Evolutionary conservation across 2,888 invertebrate species (phyloP).

Genomic region (Drosophila dives): DNA sequence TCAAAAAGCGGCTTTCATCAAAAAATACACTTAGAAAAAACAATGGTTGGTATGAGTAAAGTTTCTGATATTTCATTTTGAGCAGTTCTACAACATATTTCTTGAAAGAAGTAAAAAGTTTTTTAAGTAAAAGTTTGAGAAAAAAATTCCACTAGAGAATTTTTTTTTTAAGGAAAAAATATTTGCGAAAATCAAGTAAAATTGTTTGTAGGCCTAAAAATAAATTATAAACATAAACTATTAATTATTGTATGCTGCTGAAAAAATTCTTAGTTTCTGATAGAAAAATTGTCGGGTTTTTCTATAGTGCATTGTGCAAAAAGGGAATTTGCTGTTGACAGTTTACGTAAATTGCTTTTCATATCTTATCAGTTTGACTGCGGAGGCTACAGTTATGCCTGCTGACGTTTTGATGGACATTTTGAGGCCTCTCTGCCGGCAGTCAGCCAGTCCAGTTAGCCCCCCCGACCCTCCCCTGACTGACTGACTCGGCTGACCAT

Average conservation of each 20-base stretch:
- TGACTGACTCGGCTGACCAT: constrained; percentile 14
- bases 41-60: not conserved
- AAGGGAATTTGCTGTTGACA: constrained; percentile 73
- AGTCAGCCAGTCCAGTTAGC: not conserved
- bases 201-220: not conserved
- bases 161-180: not conserved
- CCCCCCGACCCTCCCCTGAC: not conserved
- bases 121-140: not conserved
- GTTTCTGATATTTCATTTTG: not conserved
- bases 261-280: not conserved
- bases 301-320: constrained; percentile 12
- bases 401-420: constrained; percentile 72
- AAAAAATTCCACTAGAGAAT: not conserved
- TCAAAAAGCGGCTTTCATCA: not conserved
- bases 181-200: not conserved
- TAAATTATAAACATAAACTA: not conserved
- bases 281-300: not conserved
- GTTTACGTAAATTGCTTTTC: constrained; percentile 77
- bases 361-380: constrained; percentile 64
- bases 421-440: constrained; percentile 51
- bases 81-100: not conserved
- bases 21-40: not conserved
- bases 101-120: not conserved
- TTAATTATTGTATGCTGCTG: not conserved
- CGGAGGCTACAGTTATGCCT: constrained; percentile 57